Percentiles rank a stretch among this genome's conserved stretches.
Evolutionary conservation across 2,888 invertebrate species (phyloP).

Genomic region (Tridacna crocea): DNA sequence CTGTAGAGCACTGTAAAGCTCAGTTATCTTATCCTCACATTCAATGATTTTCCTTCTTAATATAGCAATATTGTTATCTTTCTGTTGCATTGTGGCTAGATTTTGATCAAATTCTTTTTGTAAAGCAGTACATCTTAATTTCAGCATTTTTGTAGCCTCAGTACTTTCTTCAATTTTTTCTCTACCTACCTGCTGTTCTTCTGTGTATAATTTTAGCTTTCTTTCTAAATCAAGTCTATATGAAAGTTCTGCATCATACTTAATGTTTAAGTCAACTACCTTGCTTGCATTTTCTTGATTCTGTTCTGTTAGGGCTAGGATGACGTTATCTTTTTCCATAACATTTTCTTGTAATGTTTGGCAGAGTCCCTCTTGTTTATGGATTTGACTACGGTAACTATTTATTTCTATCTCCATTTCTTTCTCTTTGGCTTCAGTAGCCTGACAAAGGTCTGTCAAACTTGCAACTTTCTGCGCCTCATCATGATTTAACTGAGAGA

Average conservation of each 20-base stretch:
- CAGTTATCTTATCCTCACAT: conserved; percentile 25
- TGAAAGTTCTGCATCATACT: background rate
- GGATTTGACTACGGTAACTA: background rate
- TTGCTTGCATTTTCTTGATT: background rate
- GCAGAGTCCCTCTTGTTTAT: background rate
- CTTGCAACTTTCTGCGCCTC: background rate
- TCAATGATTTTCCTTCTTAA: conserved; percentile 44
- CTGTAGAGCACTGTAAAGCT: background rate
- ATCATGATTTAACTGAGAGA: background rate
- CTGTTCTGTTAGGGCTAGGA: background rate
- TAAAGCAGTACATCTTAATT: conserved; percentile 42
- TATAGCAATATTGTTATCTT: conserved; percentile 45
- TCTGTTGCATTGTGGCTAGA: conserved; percentile 45
- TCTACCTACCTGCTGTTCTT: background rate
- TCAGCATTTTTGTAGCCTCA: conserved; percentile 10
- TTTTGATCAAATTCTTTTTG: conserved; percentile 50
- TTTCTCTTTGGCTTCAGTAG: background rate
- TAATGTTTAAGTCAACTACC: background rate
- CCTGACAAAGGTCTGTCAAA: background rate
- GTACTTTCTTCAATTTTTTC: conserved; percentile 18
- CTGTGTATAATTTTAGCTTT: conserved; percentile 10
- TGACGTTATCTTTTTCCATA: background rate
- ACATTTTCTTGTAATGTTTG: background rate
- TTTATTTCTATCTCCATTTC: background rate
- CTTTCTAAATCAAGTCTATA: background rate